Evolutionary conservation across 1,140 invertebrate species (phyloP).

Genomic region (Lutraria rhynchaena): DNA sequence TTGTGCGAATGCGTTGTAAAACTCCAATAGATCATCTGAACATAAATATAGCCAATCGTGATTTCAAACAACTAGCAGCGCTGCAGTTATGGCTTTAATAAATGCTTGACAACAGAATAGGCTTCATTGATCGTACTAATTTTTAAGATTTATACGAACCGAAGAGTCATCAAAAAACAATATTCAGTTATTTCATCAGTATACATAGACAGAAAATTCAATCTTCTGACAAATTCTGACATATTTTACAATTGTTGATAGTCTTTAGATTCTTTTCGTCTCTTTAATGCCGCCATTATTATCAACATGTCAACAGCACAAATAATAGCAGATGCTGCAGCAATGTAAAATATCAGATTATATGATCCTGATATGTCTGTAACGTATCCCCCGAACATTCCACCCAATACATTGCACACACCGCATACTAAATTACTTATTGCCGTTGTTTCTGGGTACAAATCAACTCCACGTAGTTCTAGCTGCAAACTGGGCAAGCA

Average conservation of each 20-base stretch:
- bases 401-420: background rate
- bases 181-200: too few relatives aligned
- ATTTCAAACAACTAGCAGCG: too few relatives aligned
- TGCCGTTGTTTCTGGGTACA: conserved; percentile 2
- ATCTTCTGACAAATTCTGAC: too few relatives aligned
- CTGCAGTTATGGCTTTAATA: too few relatives aligned
- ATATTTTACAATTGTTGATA: conserved; percentile 17
- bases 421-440: background rate
- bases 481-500: conserved; percentile 10
- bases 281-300: conserved; percentile 5
- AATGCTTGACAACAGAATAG: too few relatives aligned
- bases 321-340: background rate
- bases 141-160: too few relatives aligned
- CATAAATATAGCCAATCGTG: too few relatives aligned
- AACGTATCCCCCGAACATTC: conserved; percentile 17
- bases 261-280: background rate
- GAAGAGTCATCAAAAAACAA: too few relatives aligned
- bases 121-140: too few relatives aligned
- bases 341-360: conserved; percentile 41
- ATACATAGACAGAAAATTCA: too few relatives aligned
- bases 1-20: too few relatives aligned
- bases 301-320: conserved; percentile 1
- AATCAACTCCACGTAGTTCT: conserved; percentile 5
- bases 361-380: conserved; percentile 30
- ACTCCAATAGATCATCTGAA: too few relatives aligned